phyloP scores from a whole-genome alignment of 1,140 invertebrate genomes.

The Bombus fervidus region DNA sequence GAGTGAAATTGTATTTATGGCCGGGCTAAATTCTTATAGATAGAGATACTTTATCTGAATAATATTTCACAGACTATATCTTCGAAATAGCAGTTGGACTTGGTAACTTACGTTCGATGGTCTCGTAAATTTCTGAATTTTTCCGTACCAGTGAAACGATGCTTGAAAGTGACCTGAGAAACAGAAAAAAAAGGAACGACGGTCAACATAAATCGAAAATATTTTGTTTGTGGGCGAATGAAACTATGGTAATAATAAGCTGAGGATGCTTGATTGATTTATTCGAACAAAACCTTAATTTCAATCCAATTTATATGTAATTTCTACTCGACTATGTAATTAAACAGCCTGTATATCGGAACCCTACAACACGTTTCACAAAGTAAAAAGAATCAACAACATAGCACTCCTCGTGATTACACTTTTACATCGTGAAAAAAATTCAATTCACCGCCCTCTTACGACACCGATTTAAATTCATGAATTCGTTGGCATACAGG shows the following conservation, averaged over 20 bases:
- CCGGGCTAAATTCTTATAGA: neutral
- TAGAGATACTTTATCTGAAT: neutral
- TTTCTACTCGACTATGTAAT: neutral
- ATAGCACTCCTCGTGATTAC: neutral
- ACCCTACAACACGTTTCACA: neutral
- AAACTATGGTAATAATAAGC: neutral
- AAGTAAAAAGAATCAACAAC: neutral
- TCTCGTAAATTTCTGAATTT: too few species aligned
- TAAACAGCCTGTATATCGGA: neutral
- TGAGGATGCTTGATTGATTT: rapidly evolving
- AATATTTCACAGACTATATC: neutral
- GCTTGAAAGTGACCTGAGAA: neutral
- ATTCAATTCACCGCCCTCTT: neutral
- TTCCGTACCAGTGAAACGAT: neutral
- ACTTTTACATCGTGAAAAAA: neutral
- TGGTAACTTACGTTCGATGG: too few species aligned
- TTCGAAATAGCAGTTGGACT: too few species aligned
- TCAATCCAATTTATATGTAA: neutral
- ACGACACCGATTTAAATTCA: neutral
- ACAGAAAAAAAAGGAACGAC: too few species aligned
- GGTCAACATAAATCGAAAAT: neutral
- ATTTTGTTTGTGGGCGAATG: too few species aligned
- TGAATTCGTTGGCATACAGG: neutral
- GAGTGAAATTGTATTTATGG: neutral
- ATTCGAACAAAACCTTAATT: too few species aligned